These are phyloP conservation scores for Mus minutoides DNA, from an alignment of 2,797 vertebrate species.

Conservation along the genomic window DNA sequence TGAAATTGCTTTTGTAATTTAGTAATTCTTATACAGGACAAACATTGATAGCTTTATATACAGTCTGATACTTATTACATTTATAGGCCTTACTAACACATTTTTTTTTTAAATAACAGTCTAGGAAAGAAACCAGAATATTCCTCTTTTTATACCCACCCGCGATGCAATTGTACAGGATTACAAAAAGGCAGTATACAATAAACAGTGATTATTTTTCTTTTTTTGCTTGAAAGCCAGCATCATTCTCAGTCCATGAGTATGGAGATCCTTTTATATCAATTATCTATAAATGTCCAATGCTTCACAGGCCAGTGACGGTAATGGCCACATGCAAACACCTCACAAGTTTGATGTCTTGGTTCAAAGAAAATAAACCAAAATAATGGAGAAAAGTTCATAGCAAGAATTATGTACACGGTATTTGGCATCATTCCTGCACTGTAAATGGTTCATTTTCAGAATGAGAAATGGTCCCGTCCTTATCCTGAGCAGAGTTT, in stretches of 20 bases:
- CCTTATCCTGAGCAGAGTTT: constrained; percentile 86
- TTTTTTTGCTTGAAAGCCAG: constrained; percentile 93
- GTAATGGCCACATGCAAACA: constrained; percentile 99
- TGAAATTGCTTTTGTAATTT: constrained; percentile 98
- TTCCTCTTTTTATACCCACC: constrained; percentile 90
- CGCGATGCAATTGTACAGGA: constrained; percentile 98
- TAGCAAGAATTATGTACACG: constrained; percentile 90
- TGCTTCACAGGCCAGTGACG: constrained; percentile 95
- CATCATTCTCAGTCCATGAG: constrained; percentile 91
- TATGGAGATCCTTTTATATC: constrained; percentile 88
- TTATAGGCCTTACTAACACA: constrained; percentile 95
- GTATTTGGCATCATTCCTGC: constrained; percentile 90
- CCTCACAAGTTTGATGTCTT: constrained; percentile 92
- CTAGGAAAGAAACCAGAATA: constrained; percentile 93
- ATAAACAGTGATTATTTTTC: constrained; percentile 92
- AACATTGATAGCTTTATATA: constrained; percentile 98
- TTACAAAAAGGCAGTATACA: constrained; percentile 98
- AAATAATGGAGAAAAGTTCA: constrained; percentile 83
- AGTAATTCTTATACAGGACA: constrained; percentile 95
- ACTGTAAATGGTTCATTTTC: constrained; percentile 87
- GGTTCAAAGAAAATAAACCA: constrained; percentile 85
- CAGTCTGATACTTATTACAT: constrained; percentile 98
- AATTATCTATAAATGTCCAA: constrained; percentile 94
- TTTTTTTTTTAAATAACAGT: constrained; percentile 93
- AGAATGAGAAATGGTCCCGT: constrained; percentile 90